Evolutionary conservation across 2,113 vertebrate genomes (phyloP).

Genomic region (Lophochroa leadbeateri): DNA sequence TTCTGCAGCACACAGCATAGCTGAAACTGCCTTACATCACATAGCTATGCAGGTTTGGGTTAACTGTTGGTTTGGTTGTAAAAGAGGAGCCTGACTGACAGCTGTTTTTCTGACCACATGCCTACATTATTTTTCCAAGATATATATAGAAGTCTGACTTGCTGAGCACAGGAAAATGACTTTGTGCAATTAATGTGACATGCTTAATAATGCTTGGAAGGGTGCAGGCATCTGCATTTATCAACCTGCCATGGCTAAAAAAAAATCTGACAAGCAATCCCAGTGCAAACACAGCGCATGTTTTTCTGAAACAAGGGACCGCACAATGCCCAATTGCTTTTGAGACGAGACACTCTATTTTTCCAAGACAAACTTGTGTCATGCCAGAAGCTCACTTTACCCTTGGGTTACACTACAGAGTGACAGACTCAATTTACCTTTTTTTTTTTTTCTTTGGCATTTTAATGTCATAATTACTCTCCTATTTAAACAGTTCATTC

Average conservation of each 20-base stretch:
- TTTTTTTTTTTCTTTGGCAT: background rate
- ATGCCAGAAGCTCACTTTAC: background rate
- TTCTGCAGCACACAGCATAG: background rate
- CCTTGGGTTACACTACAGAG: background rate
- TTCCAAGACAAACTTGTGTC: background rate
- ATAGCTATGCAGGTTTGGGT: background rate
- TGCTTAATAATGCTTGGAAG: constrained; percentile 45
- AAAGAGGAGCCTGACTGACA: constrained; percentile 44
- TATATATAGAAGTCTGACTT: constrained; percentile 28
- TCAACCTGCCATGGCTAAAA: background rate
- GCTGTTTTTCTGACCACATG: constrained; percentile 45
- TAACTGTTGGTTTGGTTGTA: background rate
- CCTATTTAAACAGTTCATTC: background rate
- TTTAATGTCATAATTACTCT: constrained; percentile 28
- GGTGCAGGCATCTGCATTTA: constrained; percentile 13
- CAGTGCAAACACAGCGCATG: background rate
- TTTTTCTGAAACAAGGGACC: background rate
- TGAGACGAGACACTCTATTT: background rate
- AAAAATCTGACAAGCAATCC: background rate
- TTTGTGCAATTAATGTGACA: constrained; percentile 38
- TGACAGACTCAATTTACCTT: background rate
- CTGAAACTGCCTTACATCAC: background rate
- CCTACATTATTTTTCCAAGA: background rate
- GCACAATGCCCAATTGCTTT: background rate
- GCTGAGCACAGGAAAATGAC: constrained; percentile 38